Conservation (phyloP, 1,140 invertebrate species). For the Drosophila bifasciata region DNA sequence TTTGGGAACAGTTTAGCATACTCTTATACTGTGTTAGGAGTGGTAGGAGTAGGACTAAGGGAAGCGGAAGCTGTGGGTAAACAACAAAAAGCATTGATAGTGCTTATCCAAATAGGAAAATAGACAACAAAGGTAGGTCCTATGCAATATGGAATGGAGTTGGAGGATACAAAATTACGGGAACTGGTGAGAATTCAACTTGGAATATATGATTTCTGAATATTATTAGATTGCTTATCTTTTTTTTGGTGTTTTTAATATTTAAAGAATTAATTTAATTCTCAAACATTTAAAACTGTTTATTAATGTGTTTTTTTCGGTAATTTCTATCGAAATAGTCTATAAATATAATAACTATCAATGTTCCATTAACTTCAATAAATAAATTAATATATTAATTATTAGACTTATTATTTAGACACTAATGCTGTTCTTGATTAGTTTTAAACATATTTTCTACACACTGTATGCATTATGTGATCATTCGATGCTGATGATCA, state of each 20-base stretch:
- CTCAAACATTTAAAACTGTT: no score
- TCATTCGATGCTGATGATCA: no score
- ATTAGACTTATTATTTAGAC: neutral
- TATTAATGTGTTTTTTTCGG: no score
- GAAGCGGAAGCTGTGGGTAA: conserved; percentile 30
- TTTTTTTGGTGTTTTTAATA: no score
- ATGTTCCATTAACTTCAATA: neutral
- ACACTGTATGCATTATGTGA: no score
- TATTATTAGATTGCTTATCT: neutral
- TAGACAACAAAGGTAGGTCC: neutral
- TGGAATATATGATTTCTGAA: neutral
- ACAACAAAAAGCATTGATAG: conserved; percentile 53
- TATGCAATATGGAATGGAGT: conserved; percentile 14
- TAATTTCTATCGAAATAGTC: no score
- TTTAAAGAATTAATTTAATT: no score
- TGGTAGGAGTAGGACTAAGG: neutral
- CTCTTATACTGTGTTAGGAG: conserved; percentile 18
- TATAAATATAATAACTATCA: neutral
- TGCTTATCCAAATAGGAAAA: conserved; percentile 58
- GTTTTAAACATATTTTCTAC: neutral
- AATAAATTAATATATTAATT: neutral
- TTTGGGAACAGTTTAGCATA: conserved; percentile 18
- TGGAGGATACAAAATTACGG: neutral
- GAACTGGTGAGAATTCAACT: neutral
- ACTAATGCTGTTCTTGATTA: neutral